Base-by-base conservation (phyloP, 2,113 vertebrate species). In the Neomonachus schauinslandi region DNA sequence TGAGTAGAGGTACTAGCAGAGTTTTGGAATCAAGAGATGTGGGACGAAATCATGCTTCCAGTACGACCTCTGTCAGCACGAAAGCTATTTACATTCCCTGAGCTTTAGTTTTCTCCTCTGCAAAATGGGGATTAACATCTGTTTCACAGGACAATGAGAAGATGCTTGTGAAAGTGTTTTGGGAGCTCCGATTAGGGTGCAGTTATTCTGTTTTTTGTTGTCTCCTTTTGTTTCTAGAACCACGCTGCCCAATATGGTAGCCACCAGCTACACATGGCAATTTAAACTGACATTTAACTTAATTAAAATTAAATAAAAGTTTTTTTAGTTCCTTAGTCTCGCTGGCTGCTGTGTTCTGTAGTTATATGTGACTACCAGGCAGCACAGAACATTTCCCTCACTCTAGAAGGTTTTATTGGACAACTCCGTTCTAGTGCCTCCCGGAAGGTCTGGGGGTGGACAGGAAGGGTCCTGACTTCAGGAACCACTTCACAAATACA, bases 241-340 rank as follows among this genome's bases (percentile, higher is more conserved):
- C 57, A 5, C 13, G 12, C 24, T 67, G 13, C 18, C 24, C 76
- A 86, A n/a, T 81, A 65, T 10, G 80, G 49, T 76, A 67, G 65
- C 81, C 77, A 94, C 13, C 57, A 89, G 36, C 77, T 15, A 79
- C 19, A 9, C 39, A 33, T 4, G 2, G 16, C 15, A 53, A 94
- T 22, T 93, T 87, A 95, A 94, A 84, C 83, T 19, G 61, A 65
- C 8, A 42, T 76, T 91, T 89, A 79, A 55, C 42, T 81, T 94
- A 61, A 83, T 90, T 92, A 57, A 96, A 63, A 86, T 63, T 19
- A 95, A 94, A 63, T 65, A 57, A 16, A 84, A 53, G 24, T 55
- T 93, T 84, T 51, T 61, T 92, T 81, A 49, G 28, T 63, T 86
- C 18, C 39, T 82, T 69, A 74, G 18, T 69, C 74, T 76, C 57